Conservation (phyloP, 2,113 vertebrate genomes). For the Falcunculus frontatus region DNA sequence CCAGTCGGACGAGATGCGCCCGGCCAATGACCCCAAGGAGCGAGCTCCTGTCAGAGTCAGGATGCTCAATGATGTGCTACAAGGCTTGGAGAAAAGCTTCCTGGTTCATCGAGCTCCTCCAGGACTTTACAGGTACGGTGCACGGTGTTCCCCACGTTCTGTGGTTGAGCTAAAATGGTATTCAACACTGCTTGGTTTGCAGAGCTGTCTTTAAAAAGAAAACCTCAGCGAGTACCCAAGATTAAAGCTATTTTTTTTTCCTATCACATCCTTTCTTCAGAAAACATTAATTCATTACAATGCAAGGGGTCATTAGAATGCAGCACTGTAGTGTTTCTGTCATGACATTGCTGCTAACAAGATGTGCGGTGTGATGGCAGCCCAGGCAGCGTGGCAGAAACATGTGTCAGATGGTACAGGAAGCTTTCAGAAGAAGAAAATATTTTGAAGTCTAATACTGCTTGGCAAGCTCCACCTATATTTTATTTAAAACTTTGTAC, state of each 20-base stretch:
- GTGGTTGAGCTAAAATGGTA: neutral
- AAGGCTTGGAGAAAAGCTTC: conserved; percentile 89
- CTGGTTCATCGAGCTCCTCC: conserved; percentile 74
- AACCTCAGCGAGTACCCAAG: neutral
- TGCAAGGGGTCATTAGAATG: neutral
- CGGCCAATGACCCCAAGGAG: conserved; percentile 90
- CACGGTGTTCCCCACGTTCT: neutral
- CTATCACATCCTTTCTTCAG: neutral
- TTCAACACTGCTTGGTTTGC: neutral
- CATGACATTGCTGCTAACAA: neutral
- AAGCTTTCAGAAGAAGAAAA: neutral
- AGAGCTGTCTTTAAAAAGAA: neutral
- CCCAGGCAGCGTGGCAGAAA: neutral
- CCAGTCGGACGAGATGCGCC: conserved; percentile 92
- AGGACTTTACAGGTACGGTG: conserved; percentile 86
- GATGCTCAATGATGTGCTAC: conserved; percentile 92
- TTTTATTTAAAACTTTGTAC: conserved; percentile 23
- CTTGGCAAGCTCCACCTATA: conserved; percentile 15
- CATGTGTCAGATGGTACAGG: neutral
- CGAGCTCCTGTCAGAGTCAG: conserved; percentile 80
- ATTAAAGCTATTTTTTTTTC: neutral
- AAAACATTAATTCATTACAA: neutral
- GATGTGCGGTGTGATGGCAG: neutral
- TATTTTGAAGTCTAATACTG: neutral
- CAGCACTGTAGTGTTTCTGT: neutral